phyloP scores from a whole-genome alignment of 2,888 invertebrate species.

The Drosophila putrida region DNA sequence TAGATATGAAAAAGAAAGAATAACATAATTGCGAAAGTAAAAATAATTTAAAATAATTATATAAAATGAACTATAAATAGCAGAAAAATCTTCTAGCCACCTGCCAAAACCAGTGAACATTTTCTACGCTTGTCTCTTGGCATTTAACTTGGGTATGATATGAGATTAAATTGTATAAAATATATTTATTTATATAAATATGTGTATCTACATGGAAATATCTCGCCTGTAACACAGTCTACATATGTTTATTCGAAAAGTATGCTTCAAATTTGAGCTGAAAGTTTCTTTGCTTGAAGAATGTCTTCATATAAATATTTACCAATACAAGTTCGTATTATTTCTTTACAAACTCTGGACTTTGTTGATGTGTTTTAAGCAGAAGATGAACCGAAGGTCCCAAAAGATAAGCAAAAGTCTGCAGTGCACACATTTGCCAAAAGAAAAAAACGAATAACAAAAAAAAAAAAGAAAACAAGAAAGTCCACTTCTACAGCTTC shows the following conservation, averaged over 20 bases:
- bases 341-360: conserved; percentile 12
- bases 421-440: conserved; percentile 72
- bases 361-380: background rate
- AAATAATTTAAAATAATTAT: background rate
- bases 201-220: background rate
- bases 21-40: background rate
- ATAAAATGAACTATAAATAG: background rate
- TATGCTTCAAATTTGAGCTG: background rate
- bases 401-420: conserved; percentile 65
- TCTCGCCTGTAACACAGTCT: background rate
- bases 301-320: conserved; percentile 35
- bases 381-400: conserved; percentile 24
- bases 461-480: conserved; percentile 9
- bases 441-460: conserved; percentile 7
- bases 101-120: too few species aligned
- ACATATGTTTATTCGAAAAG: background rate
- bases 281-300: conserved; percentile 1
- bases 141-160: too few species aligned
- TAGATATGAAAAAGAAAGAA: too few species aligned
- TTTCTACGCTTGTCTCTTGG: too few species aligned
- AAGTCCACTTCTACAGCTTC: conserved; percentile 26
- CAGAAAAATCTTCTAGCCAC: too few species aligned
- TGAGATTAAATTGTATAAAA: too few species aligned
- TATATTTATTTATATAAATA: too few species aligned
- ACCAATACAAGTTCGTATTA: conserved; percentile 6